phyloP scores from a whole-genome alignment of 2,888 invertebrate species.

The Leucophora obtusa region DNA sequence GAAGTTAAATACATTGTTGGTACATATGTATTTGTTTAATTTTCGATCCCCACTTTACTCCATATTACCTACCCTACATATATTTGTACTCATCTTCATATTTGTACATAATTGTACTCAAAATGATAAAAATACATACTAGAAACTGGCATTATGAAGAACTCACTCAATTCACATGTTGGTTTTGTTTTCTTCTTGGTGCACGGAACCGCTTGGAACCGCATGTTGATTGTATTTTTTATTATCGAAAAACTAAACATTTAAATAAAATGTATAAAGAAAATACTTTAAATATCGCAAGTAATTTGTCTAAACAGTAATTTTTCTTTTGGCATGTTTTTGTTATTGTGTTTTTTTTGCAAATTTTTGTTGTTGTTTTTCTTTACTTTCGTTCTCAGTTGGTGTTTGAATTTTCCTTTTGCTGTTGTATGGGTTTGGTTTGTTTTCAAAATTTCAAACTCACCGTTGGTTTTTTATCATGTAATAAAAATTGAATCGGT shows the following conservation, averaged over 20 bases:
- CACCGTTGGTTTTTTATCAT: conserved; percentile 49
- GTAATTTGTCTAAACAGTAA: neutral
- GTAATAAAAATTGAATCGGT: conserved; percentile 62
- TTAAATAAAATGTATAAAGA: conserved; percentile 43
- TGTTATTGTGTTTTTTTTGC: conserved; percentile 30
- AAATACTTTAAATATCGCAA: conserved; percentile 15
- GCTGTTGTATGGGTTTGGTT: conserved; percentile 1
- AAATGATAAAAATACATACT: conserved; percentile 26
- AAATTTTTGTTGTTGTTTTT: conserved; percentile 33
- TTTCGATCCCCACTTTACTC: no score
- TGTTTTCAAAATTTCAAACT: conserved; percentile 21
- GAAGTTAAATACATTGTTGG: no score
- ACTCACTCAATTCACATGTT: conserved; percentile 32
- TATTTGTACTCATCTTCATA: neutral
- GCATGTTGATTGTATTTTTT: conserved; percentile 36
- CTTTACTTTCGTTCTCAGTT: conserved; percentile 53
- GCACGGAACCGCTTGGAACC: conserved; percentile 76
- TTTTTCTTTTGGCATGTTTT: neutral
- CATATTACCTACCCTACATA: no score
- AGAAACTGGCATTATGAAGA: neutral
- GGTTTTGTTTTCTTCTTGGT: conserved; percentile 59
- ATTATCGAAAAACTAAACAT: conserved; percentile 42
- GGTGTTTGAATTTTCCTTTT: conserved; percentile 24
- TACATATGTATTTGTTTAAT: no score
- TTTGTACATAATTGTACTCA: neutral